Percentiles rank a stretch among this genome's conserved stretches.
Conservation (phyloP, 1,140 invertebrate genomes). For the Charaxes varanes region DNA sequence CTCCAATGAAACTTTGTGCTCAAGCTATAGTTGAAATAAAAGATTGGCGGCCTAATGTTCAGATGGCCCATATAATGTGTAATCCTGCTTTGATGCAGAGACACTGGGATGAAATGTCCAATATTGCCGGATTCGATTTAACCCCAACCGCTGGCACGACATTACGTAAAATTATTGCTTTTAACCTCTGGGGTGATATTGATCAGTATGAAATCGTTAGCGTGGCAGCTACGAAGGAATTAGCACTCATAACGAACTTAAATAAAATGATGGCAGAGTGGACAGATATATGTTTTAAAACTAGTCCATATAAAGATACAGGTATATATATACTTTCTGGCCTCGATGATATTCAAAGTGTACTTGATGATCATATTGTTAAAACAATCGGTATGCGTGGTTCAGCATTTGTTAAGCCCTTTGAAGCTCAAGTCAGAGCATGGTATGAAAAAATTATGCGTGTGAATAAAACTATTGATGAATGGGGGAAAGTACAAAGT, state of each 20-base stretch:
- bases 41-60: conserved; percentile 87
- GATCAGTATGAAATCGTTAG: conserved; percentile 91
- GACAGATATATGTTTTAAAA: conserved; percentile 84
- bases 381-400: conserved; percentile 93
- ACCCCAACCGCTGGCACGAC: conserved; percentile 90
- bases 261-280: conserved; percentile 91
- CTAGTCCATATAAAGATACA: conserved; percentile 85
- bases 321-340: conserved; percentile 85
- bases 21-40: conserved; percentile 83
- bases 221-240: conserved; percentile 91
- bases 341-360: conserved; percentile 89
- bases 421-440: conserved; percentile 84
- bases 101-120: conserved; percentile 94
- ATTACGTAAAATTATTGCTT: conserved; percentile 86
- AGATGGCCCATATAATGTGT: conserved; percentile 88
- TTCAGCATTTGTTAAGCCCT: conserved; percentile 93
- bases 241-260: conserved; percentile 85
- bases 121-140: conserved; percentile 87
- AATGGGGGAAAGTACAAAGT: conserved; percentile 91
- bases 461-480: conserved; percentile 87
- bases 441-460: conserved; percentile 89
- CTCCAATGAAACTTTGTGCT: conserved; percentile 84
- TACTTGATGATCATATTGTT: conserved; percentile 92
- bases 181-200: conserved; percentile 83
- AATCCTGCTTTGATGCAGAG: conserved; percentile 89